Evolutionary conservation across 2,888 invertebrate genomes (phyloP).

Genomic region (Drosophila tripunctata): DNA sequence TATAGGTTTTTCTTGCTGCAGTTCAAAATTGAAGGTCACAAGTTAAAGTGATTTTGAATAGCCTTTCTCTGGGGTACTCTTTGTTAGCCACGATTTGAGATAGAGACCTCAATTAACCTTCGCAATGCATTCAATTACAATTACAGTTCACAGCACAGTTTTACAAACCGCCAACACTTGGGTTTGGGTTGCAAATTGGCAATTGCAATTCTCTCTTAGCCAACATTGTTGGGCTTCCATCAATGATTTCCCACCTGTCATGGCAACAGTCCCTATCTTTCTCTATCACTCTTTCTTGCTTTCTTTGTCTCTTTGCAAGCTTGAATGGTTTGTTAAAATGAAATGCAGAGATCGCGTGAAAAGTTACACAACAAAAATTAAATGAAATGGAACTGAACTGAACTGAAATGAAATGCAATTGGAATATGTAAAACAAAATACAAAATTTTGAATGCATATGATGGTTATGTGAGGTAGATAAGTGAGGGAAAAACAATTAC

Average conservation of each 20-base stretch:
- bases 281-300: slow-evolving; percentile 3
- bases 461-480: slow-evolving; percentile 26
- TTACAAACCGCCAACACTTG: slow-evolving; percentile 17
- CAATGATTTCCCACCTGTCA: slow-evolving; percentile 50
- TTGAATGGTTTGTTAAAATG: slow-evolving; percentile 58
- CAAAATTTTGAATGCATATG: slow-evolving; percentile 43
- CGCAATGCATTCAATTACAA: slow-evolving; percentile 38
- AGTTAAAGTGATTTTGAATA: slow-evolving; percentile 12
- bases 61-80: slow-evolving; percentile 2
- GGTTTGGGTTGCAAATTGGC: slow-evolving; percentile 11
- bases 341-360: slow-evolving; percentile 65
- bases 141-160: slow-evolving; percentile 25
- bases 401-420: slow-evolving; percentile 2
- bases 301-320: slow-evolving; percentile 26
- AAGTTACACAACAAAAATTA: slow-evolving; percentile 60
- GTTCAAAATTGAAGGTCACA: slow-evolving; percentile 19
- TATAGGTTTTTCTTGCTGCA: neutral
- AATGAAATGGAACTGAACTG: slow-evolving; percentile 18
- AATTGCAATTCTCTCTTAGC: slow-evolving; percentile 13
- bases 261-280: neutral
- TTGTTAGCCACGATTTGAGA: neutral
- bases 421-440: slow-evolving; percentile 35
- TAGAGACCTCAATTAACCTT: slow-evolving; percentile 53
- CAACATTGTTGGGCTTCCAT: slow-evolving; percentile 58
- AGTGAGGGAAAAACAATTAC: slow-evolving; percentile 39